phyloP scores from a whole-genome alignment of 2,113 vertebrate genomes.

The Mastomys coucha region DNA sequence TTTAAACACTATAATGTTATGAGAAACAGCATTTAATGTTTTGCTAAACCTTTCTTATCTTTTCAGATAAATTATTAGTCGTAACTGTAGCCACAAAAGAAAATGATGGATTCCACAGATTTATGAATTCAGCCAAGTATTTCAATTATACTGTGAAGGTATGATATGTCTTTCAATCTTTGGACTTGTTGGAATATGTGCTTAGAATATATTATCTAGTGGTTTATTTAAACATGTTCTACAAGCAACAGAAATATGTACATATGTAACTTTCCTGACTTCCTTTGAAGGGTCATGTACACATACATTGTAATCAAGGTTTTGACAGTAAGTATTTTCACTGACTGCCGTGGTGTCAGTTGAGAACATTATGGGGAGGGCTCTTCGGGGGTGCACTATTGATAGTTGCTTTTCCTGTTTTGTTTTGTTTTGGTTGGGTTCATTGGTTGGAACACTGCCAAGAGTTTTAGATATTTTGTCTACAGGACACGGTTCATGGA shows the following conservation, averaged over 20 bases:
- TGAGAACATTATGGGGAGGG: not conserved
- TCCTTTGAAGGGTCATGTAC: not conserved
- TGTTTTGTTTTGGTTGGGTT: not conserved
- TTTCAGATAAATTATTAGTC: conserved; percentile 95
- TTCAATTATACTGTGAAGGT: conserved; percentile 99
- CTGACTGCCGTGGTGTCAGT: not conserved
- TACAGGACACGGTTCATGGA: not conserved
- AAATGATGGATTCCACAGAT: conserved; percentile 95
- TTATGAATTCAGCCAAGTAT: conserved; percentile 94
- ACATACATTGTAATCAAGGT: not conserved
- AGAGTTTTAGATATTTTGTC: not conserved
- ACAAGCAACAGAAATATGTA: not conserved
- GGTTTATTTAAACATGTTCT: not conserved
- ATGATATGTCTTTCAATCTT: conserved; percentile 69
- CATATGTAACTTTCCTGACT: not conserved
- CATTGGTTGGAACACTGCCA: not conserved
- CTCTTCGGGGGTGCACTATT: not conserved
- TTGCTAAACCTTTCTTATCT: conserved; percentile 62
- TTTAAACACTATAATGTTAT: not conserved
- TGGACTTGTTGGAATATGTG: not conserved
- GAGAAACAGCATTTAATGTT: not conserved
- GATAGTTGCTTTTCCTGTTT: not conserved
- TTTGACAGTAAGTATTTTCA: conserved; percentile 13
- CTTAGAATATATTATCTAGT: not conserved
- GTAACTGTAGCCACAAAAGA: conserved; percentile 96